A percentile compares a stretch with the other conserved stretches of the same genome.
phyloP scores from a whole-genome alignment of 2,797 vertebrate species.

The Tamandua tetradactyla region DNA sequence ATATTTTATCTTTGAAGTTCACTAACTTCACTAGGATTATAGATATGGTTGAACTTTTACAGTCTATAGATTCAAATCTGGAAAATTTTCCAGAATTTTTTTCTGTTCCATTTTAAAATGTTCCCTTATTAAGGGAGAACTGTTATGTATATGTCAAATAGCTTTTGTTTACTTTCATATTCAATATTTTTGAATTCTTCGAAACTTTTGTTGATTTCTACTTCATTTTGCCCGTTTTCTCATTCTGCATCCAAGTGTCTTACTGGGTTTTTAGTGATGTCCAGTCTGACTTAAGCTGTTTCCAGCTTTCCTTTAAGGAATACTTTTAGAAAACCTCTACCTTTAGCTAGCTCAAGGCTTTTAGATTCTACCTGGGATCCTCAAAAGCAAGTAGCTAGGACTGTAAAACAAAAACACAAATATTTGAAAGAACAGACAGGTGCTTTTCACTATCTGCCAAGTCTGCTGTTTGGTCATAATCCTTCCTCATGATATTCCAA shows the following conservation, averaged over 20 bases:
- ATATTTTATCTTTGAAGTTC: neutral
- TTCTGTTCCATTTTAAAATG: neutral
- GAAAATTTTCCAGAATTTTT: neutral
- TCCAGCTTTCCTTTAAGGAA: neutral
- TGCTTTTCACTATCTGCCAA: neutral
- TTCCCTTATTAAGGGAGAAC: neutral
- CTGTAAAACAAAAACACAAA: neutral
- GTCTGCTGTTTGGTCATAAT: neutral
- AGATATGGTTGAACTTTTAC: neutral
- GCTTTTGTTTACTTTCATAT: neutral
- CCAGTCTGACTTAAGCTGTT: neutral
- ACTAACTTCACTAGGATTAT: neutral
- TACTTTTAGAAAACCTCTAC: conserved; percentile 4
- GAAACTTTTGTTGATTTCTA: neutral
- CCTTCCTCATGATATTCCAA: neutral
- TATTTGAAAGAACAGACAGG: neutral
- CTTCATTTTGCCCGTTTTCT: conserved; percentile 27
- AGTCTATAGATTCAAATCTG: conserved; percentile 2
- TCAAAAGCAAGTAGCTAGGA: neutral
- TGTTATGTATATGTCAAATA: neutral
- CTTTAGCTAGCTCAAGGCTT: neutral
- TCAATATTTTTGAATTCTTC: conserved; percentile 22
- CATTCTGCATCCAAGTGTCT: neutral
- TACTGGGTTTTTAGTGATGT: neutral
- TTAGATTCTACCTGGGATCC: neutral